Evolutionary conservation across 2,113 vertebrate species (phyloP), one percentile per base, ranked within the genome.

Genomic region (Otolemur garnettii): DNA sequence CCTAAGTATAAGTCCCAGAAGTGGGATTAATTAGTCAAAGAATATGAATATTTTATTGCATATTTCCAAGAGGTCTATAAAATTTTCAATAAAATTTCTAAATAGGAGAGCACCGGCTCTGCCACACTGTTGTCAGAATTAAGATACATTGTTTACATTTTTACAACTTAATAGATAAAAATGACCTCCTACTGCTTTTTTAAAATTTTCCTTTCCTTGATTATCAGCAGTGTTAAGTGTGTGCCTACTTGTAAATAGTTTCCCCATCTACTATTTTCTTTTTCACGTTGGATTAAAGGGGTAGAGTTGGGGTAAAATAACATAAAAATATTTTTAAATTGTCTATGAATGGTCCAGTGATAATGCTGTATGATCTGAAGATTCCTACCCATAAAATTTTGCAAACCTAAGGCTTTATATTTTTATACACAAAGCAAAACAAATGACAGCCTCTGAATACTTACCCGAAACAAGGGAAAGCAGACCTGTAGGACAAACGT

Each of bases 21-120:
- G 77, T 90, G 14, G 57, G 96, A 94, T 92, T 95, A 92, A 90
- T 97, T 85, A 85, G 87, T 87, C 42, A 91, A 89, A 93, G 33
- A 33, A 4, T 71, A 95, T 96, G n/a, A 95, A 91, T 94, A 92
- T 94, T 94, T 92, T 92, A 95, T 80, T 85, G 11, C 18, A 89
- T 75, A 92, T 77, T 81, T 95, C 82, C 22, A 91, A 93, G 77
- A 91, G 26, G n/a, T 66, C 82, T 82, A 38, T 93, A 87, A 87
- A 93, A 91, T 74, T 93, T 90, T 33, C 59, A 72, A 78, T 62
- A 79, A 81, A 87, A 35, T 62, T 91, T 87, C 21, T 60, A 62
- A 7, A 3, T 87, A 42, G 79, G 33, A 60, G 12, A 55, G 83
- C 74, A 60, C 62, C 83, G 57, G 18, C 78, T 81, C 26, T 94